Evolutionary conservation across 2,113 vertebrate genomes (phyloP).

Genomic region (crab-eating macaque (Macaca fascicularis)): T2T-MFA8v1.1 NC_088388.1:43699001-43699500

Average conservation of each 20-base stretch:
- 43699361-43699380: background rate
- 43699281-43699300: background rate
- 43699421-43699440: background rate
- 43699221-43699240: background rate
- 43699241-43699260: background rate
- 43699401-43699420: background rate
- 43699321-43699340: background rate
- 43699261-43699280: background rate
- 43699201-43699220: background rate
- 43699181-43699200: background rate
- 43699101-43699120: background rate
- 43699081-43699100: background rate
- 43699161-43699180: background rate
- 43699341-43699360: background rate
- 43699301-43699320: background rate
- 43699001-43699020: background rate
- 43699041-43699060: background rate
- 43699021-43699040: background rate
- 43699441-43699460: background rate
- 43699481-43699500: background rate
- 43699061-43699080: background rate
- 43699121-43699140: background rate
- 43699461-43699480: background rate
- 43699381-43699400: background rate
- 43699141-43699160: background rate